Base-by-base conservation (phyloP, 2,888 invertebrate species). In the Linyphia triangularis region DNA sequence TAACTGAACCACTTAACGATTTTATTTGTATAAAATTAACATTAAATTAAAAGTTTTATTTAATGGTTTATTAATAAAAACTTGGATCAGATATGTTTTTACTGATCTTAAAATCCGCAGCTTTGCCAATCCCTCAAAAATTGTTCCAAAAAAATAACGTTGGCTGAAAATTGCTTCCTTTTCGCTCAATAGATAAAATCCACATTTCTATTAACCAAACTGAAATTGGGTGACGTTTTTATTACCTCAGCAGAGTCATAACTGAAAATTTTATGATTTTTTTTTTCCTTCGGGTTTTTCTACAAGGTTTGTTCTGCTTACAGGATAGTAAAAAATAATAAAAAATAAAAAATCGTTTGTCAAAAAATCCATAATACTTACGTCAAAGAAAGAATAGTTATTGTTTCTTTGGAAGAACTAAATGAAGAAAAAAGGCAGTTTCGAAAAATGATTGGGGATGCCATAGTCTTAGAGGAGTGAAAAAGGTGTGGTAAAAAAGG, bases 391-490 rank as follows among this genome's bases (percentile, higher is more conserved):
- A 69, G 67, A 69, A 69, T 37, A 69, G 67, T 69, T 43, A 72
- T 43, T 59, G 73, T 69, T 69, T 69, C 59, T 33, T 57, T 73
- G 26, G 22, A 43, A 43, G 37, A 72, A 40, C 26, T n/a, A n/a
- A n/a, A 43, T 69, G 57, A 73, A 73, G 30, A 57, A 28, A 73
- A 59, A 72, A 16, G n/a, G n/a, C 26, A 26, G 26, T 28, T 19
- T 7, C n/a, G 28, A 72, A 37, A 72, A 72, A 72, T 72, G 43
- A 72, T 72, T 51, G 72, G 30, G 57, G 72, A 43, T 72, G 43
- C 28, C 72, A 3, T 51, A 9, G 43, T n/a, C 72, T 51, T n/a
- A 19, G 22, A 37, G 22, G 22, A 69, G 22, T 9, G 24, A 72
- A 28, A 72, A 43, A 28, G n/a, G 19, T 22, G 0, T 7, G 1